Percentiles rank a stretch among this genome's conserved stretches.
Conservation (phyloP, 2,797 vertebrate genomes). For the Esox lucius region DNA sequence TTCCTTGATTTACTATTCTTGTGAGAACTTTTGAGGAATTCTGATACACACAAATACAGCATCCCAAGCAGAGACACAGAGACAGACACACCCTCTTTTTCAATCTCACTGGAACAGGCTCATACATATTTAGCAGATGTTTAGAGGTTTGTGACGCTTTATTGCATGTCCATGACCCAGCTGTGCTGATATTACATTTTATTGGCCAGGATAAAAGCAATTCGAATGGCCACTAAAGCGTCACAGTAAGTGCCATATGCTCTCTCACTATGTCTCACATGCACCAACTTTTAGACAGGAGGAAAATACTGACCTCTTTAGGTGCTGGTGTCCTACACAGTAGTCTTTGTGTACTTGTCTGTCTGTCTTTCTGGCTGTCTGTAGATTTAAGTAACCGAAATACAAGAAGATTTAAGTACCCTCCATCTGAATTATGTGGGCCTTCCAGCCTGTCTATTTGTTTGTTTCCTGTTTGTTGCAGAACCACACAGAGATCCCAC, state of each 20-base stretch:
- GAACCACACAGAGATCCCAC: too few relatives aligned
- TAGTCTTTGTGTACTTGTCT: background rate
- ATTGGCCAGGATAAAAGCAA: slow-evolving; percentile 13
- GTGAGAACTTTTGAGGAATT: too few relatives aligned
- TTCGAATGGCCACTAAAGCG: slow-evolving; percentile 13
- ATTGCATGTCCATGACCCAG: slow-evolving; percentile 12
- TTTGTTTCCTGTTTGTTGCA: background rate
- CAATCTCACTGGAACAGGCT: background rate
- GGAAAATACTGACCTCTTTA: background rate
- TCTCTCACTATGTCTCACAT: background rate
- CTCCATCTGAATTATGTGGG: too few relatives aligned
- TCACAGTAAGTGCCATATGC: background rate
- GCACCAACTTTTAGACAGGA: background rate
- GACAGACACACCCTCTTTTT: background rate
- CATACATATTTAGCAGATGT: slow-evolving; percentile 42
- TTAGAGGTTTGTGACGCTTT: slow-evolving; percentile 13
- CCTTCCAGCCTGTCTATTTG: background rate
- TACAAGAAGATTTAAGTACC: too few relatives aligned
- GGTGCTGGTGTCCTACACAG: background rate
- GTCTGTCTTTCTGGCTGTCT: background rate
- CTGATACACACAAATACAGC: too few relatives aligned
- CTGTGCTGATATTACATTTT: slow-evolving; percentile 36
- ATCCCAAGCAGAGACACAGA: too few relatives aligned
- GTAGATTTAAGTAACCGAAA: background rate
- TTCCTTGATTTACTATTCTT: too few relatives aligned